A percentile compares a stretch with the other conserved stretches of the same genome.
These are phyloP conservation scores for Coilia nasus DNA, from an alignment of 2,797 vertebrate genomes.

Conservation along the genomic window DNA sequence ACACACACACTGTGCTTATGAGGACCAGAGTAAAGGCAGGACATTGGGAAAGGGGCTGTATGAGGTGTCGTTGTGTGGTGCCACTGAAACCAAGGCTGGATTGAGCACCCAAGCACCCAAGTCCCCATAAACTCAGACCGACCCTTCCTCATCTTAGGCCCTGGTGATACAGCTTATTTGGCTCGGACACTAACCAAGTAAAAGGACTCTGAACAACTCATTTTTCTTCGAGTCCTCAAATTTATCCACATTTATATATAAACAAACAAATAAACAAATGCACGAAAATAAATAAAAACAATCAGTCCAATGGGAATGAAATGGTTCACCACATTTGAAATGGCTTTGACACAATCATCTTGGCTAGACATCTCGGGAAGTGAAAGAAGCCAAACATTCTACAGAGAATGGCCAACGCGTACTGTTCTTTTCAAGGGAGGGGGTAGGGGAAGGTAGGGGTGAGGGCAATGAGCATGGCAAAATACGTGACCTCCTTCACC, in stretches of 20 bases:
- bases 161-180: slow-evolving; percentile 40
- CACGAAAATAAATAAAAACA: slow-evolving; percentile 18
- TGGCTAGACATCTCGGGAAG: background rate
- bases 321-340: background rate
- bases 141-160: background rate
- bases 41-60: background rate
- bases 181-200: slow-evolving; percentile 30
- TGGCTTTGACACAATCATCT: slow-evolving; percentile 70
- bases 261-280: slow-evolving; percentile 1
- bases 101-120: background rate
- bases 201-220: background rate
- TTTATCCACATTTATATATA: background rate
- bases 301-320: background rate
- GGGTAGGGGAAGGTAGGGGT: too few species aligned
- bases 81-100: background rate
- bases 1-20: background rate
- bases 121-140: background rate
- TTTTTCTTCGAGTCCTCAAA: background rate
- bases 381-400: background rate
- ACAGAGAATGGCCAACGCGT: background rate
- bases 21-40: background rate
- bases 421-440: background rate
- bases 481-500: background rate
- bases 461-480: background rate
- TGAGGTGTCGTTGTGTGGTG: background rate